phyloP scores from a whole-genome alignment of 1,140 invertebrate genomes.

The Drosophila watanabei region DNA sequence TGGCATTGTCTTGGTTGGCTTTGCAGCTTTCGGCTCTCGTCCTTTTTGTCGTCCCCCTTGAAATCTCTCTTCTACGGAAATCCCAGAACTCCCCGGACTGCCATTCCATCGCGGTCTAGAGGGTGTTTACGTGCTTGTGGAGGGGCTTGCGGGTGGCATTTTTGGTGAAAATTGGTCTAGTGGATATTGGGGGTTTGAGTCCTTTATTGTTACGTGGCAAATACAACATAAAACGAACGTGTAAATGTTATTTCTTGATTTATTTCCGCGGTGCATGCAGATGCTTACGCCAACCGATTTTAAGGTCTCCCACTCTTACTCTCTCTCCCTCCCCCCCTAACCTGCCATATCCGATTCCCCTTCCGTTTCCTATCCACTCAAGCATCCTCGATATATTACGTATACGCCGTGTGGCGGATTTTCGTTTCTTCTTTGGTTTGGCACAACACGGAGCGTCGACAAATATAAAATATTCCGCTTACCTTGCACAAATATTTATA shows the following conservation, averaged over 20 bases:
- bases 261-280: slow-evolving; percentile 83
- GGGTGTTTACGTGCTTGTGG: slow-evolving; percentile 46
- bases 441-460: slow-evolving; percentile 35
- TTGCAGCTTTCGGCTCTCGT: slow-evolving; percentile 60
- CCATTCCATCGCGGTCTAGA: slow-evolving; percentile 29
- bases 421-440: slow-evolving; percentile 33
- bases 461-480: slow-evolving; percentile 81
- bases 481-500: slow-evolving; percentile 83
- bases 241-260: slow-evolving; percentile 85
- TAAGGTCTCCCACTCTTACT: slow-evolving; percentile 39
- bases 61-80: slow-evolving; percentile 32
- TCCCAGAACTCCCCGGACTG: slow-evolving; percentile 37
- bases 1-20: slow-evolving; percentile 81
- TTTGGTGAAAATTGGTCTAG: slow-evolving; percentile 67
- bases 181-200: slow-evolving; percentile 11
- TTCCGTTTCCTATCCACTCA: slow-evolving; percentile 6
- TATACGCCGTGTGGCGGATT: slow-evolving; percentile 44
- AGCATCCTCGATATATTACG: slow-evolving; percentile 28
- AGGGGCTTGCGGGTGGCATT: background rate
- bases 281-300: slow-evolving; percentile 79
- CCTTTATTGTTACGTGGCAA: slow-evolving; percentile 82
- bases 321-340: background rate
- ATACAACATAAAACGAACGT: slow-evolving; percentile 84
- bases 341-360: slow-evolving; percentile 14
- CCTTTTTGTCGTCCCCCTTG: slow-evolving; percentile 5